phyloP scores from a whole-genome alignment of 2,888 invertebrate species.

The Agriopis leucophaearia region DNA sequence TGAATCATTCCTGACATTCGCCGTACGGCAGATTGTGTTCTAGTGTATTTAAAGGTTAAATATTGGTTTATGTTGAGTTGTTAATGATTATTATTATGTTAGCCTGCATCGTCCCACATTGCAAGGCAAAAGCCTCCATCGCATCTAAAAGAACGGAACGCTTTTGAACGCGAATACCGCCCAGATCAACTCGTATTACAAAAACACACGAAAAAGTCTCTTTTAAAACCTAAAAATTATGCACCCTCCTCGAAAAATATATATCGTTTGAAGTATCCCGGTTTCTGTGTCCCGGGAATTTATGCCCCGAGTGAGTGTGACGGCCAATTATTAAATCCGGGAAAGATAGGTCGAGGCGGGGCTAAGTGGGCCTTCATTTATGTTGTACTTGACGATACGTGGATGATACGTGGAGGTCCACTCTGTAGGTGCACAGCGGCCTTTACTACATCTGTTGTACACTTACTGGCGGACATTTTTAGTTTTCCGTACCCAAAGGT shows the following conservation, averaged over 20 bases:
- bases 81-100: neutral
- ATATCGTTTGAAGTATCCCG: constrained; percentile 39
- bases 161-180: neutral
- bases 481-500: too few relatives aligned
- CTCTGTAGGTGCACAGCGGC: too few relatives aligned
- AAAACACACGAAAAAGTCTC: constrained; percentile 24
- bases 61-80: neutral
- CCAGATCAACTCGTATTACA: neutral
- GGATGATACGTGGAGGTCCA: neutral
- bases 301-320: constrained; percentile 53
- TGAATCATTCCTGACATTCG: constrained; percentile 23
- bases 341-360: constrained; percentile 57
- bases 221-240: constrained; percentile 36
- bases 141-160: neutral
- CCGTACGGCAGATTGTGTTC: constrained; percentile 1
- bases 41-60: constrained; percentile 1
- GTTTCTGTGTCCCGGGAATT: constrained; percentile 43
- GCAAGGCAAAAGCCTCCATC: too few relatives aligned
- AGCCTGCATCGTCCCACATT: too few relatives aligned
- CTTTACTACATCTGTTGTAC: too few relatives aligned
- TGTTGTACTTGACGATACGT: constrained; percentile 34
- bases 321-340: constrained; percentile 56
- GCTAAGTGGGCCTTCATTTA: constrained; percentile 50
- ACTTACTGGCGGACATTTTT: too few relatives aligned
- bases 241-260: constrained; percentile 40